A percentile compares a stretch with the other conserved stretches of the same genome.
Evolutionary conservation across 2,797 vertebrate species (phyloP).

Genomic region (Hippopotamyrus pictus): DNA sequence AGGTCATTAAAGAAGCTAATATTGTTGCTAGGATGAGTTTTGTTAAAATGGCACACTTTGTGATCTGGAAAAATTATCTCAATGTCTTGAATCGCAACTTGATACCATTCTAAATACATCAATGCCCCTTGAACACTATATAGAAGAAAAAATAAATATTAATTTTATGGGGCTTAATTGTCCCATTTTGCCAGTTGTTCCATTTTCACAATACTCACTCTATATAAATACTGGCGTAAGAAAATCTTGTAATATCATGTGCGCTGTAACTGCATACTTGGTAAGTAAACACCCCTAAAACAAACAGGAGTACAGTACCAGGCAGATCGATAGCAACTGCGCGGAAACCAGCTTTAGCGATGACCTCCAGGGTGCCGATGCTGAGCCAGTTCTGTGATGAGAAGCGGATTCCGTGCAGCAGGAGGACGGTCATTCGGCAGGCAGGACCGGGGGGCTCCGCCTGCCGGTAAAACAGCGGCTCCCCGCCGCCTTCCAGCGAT

Average conservation of each 20-base stretch:
- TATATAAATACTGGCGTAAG: not conserved
- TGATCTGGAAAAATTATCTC: not conserved
- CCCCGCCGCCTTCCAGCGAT: conserved; percentile 60
- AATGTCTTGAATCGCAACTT: not conserved
- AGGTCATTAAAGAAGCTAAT: not conserved
- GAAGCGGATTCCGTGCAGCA: conserved; percentile 90
- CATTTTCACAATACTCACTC: not conserved
- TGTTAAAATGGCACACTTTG: not conserved
- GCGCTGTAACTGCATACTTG: not conserved
- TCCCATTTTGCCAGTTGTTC: not conserved
- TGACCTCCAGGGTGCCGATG: conserved; percentile 68
- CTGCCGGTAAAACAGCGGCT: conserved; percentile 76
- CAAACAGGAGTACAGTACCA: conserved; percentile 66
- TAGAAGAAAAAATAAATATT: not conserved
- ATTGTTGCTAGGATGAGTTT: not conserved
- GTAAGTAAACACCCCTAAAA: not conserved
- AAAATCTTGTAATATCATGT: not conserved
- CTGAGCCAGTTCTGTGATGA: conserved; percentile 83
- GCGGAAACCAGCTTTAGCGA: conserved; percentile 74
- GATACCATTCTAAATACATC: not conserved
- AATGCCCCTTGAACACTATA: not conserved
- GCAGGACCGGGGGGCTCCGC: conserved; percentile 48
- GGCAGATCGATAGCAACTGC: conserved; percentile 87
- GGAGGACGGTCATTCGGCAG: conserved; percentile 60
- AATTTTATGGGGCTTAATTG: not conserved